Evolutionary conservation across 2,888 invertebrate genomes (phyloP).

Genomic region (Noctua comes): DNA sequence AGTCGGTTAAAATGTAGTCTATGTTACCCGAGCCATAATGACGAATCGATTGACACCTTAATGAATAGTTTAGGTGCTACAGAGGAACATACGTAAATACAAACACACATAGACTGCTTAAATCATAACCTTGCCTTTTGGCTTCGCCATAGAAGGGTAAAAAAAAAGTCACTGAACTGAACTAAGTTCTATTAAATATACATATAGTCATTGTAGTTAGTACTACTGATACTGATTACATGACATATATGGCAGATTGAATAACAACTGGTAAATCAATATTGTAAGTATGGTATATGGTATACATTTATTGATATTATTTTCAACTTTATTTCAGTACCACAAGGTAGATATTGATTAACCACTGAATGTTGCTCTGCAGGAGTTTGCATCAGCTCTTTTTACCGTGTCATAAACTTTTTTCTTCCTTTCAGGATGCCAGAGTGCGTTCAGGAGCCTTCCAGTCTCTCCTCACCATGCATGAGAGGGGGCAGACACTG

Average conservation of each 20-base stretch:
- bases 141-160: no score
- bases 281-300: not conserved
- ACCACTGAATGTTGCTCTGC: not conserved
- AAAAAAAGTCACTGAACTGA: not conserved
- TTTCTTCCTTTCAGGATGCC: constrained; percentile 92
- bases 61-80: no score
- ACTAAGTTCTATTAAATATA: no score
- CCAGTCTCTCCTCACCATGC: constrained; percentile 95
- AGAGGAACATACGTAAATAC: no score
- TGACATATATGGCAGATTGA: not conserved
- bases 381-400: not conserved
- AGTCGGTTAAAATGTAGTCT: no score
- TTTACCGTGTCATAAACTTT: not conserved
- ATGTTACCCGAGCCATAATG: no score
- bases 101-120: no score
- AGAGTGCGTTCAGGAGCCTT: constrained; percentile 97
- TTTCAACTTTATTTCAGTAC: not conserved
- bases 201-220: not conserved
- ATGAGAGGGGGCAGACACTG: constrained; percentile 95
- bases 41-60: no score
- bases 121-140: no score
- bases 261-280: not conserved
- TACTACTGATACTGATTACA: not conserved
- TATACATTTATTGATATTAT: not conserved
- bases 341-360: not conserved